Base-by-base conservation (phyloP, 2,888 invertebrate species). In the Chesias legatella region DNA sequence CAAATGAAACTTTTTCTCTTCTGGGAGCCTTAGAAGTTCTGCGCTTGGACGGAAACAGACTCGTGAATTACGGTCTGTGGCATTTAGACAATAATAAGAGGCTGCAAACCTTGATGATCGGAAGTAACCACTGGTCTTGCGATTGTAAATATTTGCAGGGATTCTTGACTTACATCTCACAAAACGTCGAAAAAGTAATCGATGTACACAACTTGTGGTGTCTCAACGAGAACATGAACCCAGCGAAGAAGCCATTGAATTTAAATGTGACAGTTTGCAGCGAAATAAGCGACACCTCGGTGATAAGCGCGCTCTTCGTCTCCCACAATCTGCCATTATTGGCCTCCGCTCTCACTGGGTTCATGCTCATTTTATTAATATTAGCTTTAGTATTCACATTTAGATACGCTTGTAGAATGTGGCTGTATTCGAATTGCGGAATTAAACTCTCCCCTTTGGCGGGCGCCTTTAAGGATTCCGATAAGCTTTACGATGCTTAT, bases 401-500 rank as follows among this genome's bases (percentile, higher is more conserved):
- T 83, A 92, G 95, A 59, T 95, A 95, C 71, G 94, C 95, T 53
- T 92, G 96, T 59, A 91, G 95, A 65, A 94, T 96, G 75, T 96
- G 96, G 96, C 89, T 96, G 50, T 96, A 95, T 80, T 94, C 95
- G 53, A 93, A 94, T 64, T 96, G 95, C 81, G 96, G 96, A 17
- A 92, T 96, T 46, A 91, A 95, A 54, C 90, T 96, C 59, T 94
- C 94, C 76, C 91, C 94, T 46, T 91, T 93, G 54, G 89, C 91
- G 49, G 89, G 91, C 42, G 90, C 90, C 47, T 92, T 91, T 77
- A 95, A 94, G 78, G 95, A 95, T 68, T 91, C 94, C 57, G 95
- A 96, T 76, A 95, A 95, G 73, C 90, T 95, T 50, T 97, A 96
- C 84, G 98, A 98, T 81, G 96, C 95, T 55, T 98, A 97, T 84